Evolutionary conservation across 2,888 invertebrate genomes (phyloP).

Genomic region (Hemaris fuciformis): DNA sequence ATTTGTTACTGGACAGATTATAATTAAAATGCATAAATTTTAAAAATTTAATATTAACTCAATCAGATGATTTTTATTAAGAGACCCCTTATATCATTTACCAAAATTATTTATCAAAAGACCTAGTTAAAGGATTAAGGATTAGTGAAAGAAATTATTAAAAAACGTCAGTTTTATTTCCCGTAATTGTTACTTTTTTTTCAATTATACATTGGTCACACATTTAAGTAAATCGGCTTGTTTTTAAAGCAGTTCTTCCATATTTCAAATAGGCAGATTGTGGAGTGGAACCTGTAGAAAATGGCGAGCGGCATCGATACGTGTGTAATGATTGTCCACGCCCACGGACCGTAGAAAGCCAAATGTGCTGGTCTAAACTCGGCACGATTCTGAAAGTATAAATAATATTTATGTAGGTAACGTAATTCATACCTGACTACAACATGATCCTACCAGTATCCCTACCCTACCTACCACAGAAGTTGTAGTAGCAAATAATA

Average conservation of each 20-base stretch:
- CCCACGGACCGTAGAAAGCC: constrained; percentile 92
- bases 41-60: no score
- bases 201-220: constrained; percentile 32
- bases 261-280: constrained; percentile 95
- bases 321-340: constrained; percentile 95
- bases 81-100: no score
- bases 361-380: constrained; percentile 91
- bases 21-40: no score
- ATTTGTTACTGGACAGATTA: no score
- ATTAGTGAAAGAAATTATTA: background rate
- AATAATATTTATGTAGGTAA: background rate
- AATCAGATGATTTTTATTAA: no score
- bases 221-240: constrained; percentile 75
- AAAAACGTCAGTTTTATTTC: background rate
- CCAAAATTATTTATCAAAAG: no score
- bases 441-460: no score
- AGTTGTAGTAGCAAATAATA: no score
- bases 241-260: constrained; percentile 95
- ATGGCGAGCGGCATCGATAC: constrained; percentile 94
- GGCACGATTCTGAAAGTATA: constrained; percentile 84
- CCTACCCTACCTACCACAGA: no score
- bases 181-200: background rate
- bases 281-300: constrained; percentile 95
- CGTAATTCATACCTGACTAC: no score
- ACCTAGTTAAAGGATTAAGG: no score